phyloP scores from a whole-genome alignment of 2,888 invertebrate genomes.

The Fragum sueziense region DNA sequence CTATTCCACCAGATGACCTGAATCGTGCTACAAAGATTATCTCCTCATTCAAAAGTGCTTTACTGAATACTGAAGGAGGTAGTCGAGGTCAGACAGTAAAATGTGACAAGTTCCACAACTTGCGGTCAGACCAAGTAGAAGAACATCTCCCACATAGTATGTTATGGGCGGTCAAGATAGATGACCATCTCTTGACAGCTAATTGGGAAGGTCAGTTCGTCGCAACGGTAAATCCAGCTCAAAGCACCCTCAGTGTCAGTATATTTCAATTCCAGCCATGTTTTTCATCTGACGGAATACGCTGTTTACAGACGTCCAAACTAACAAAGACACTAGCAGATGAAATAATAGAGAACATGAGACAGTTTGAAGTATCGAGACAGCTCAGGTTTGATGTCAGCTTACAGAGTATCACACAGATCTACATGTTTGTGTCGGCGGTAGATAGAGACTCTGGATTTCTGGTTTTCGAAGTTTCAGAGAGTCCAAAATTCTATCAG shows the following conservation, averaged over 20 bases:
- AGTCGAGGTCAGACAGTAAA: neutral
- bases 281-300: slow-evolving; percentile 49
- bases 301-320: slow-evolving; percentile 47
- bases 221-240: slow-evolving; percentile 53
- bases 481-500: slow-evolving; percentile 44
- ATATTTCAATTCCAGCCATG: slow-evolving; percentile 53
- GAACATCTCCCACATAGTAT: slow-evolving; percentile 59
- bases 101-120: slow-evolving; percentile 13
- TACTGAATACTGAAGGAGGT: slow-evolving; percentile 35
- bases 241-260: slow-evolving; percentile 33
- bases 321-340: slow-evolving; percentile 51
- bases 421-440: slow-evolving; percentile 42
- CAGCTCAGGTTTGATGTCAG: slow-evolving; percentile 52
- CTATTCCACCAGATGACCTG: slow-evolving; percentile 40
- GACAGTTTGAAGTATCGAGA: slow-evolving; percentile 60
- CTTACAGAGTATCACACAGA: slow-evolving; percentile 34
- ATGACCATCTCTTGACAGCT: slow-evolving; percentile 33
- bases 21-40: slow-evolving; percentile 46
- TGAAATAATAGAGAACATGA: slow-evolving; percentile 54
- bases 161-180: slow-evolving; percentile 49
- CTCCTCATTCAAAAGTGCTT: slow-evolving; percentile 47
- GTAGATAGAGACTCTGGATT: slow-evolving; percentile 41
- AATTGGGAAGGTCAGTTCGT: slow-evolving; percentile 61
- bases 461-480: slow-evolving; percentile 34
- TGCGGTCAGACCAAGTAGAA: slow-evolving; percentile 50